Base-by-base conservation (phyloP, 1,140 invertebrate genomes). In the Sweltsa coloradensis region DNA sequence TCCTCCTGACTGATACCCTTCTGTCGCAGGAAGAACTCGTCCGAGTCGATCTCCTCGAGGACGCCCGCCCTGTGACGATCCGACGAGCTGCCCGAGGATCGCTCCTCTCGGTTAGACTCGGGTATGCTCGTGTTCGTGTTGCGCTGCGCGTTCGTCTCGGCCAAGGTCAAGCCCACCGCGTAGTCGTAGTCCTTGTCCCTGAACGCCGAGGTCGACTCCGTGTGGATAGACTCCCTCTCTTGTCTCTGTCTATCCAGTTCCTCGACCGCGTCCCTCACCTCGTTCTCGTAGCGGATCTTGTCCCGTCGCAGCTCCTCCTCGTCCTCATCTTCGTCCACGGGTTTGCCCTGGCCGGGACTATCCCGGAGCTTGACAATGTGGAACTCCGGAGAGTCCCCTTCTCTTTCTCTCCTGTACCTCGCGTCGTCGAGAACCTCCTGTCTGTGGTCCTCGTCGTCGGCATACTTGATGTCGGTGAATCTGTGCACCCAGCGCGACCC, bases 41-140 rank as follows among this genome's bases (percentile, higher is more conserved):
- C 85, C 3, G 85, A 85, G 57, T 88, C 78, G 46, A 88, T 85
- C 66, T 88, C 83, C 63, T 89, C 85, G 50, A 88, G 75, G 0
- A 85, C 79, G 0, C 78, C 79, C 5, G 66, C 66, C 31, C 72
- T 56, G 16, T 64, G 54, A 42, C 73, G 56, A n/a, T 69, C 67
- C 24, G 61, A 66, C 0, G 69, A 71, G 51, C 68, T 70, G 1
- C 68, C 65, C 23, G 70, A 72, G 3, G 69, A 71, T 13, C 65
- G 62, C 11, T 64, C 59, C 31, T 72, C 70, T 11, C 59, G 54
- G 47, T 72, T 69, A 58, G 59, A 23, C 57, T 54, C 4, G 60
- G 65, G 24, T 3, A 47, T 21, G 24, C 46, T 47, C 7, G 14
- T 31, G 27, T 9, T 7, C n/a, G 27, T 9, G 27, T 16, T 13